A percentile compares a stretch with the other conserved stretches of the same genome.
phyloP scores from a whole-genome alignment of 2,888 invertebrate genomes.

The Mellilla xanthometata region DNA sequence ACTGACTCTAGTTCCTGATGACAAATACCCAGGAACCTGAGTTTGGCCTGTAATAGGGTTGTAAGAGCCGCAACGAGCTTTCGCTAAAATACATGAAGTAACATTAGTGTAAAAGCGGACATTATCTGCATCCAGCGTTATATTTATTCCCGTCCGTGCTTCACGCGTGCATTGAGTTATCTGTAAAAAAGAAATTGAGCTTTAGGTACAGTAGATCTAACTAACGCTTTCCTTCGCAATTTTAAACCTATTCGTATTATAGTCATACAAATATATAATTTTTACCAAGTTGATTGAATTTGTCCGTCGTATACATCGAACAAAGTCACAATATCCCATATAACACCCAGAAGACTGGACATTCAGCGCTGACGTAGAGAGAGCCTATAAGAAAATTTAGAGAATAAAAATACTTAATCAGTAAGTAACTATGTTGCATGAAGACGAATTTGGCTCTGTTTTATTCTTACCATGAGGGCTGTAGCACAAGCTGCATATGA shows the following conservation, averaged over 20 bases:
- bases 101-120: constrained; percentile 84
- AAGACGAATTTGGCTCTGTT: no score
- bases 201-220: no score
- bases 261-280: background rate
- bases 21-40: constrained; percentile 76
- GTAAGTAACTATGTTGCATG: no score
- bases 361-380: constrained; percentile 71
- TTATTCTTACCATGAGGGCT: constrained; percentile 64
- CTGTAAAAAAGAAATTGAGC: constrained; percentile 45
- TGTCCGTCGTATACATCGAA: constrained; percentile 79
- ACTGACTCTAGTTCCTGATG: constrained; percentile 60
- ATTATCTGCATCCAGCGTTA: constrained; percentile 74
- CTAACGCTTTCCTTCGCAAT: no score
- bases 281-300: constrained; percentile 82
- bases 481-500: constrained; percentile 77
- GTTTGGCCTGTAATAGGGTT: constrained; percentile 86
- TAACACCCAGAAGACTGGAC: constrained; percentile 78
- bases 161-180: constrained; percentile 79
- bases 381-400: constrained; percentile 46
- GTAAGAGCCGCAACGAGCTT: constrained; percentile 82
- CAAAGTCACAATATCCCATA: constrained; percentile 84
- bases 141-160: constrained; percentile 74
- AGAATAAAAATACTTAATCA: no score
- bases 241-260: no score
- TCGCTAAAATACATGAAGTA: constrained; percentile 85